Conservation (phyloP, 1,140 invertebrate genomes). For the Diachasmimorpha longicaudata region DNA sequence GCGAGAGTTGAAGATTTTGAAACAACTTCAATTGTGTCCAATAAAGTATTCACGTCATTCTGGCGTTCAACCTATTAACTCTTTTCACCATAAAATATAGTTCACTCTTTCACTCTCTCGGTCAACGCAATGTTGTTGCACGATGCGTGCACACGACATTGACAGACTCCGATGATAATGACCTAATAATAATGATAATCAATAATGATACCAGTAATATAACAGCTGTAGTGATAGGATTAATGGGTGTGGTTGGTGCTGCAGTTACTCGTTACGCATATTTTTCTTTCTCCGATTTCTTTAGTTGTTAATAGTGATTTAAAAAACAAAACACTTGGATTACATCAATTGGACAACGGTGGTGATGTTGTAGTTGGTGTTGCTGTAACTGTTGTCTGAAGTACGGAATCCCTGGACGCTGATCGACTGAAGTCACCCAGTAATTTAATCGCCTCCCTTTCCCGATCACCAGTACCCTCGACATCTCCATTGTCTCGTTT, state of each 20-base stretch:
- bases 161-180: slow-evolving; percentile 29
- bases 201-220: slow-evolving; percentile 33
- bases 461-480: slow-evolving; percentile 49
- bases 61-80: not conserved
- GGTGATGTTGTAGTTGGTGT: slow-evolving; percentile 53
- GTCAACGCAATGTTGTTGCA: slow-evolving; percentile 30
- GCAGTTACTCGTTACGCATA: not conserved
- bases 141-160: slow-evolving; percentile 23
- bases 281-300: not conserved
- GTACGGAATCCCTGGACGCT: slow-evolving; percentile 71
- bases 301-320: not conserved
- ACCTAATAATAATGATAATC: slow-evolving; percentile 30
- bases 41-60: not conserved
- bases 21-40: not conserved
- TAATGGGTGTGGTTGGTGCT: slow-evolving; percentile 29
- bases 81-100: slow-evolving; percentile 4
- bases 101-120: slow-evolving; percentile 10
- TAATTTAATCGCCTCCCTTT: slow-evolving; percentile 72
- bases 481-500: slow-evolving; percentile 28
- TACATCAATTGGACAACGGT: slow-evolving; percentile 50
- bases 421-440: slow-evolving; percentile 72
- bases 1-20: not conserved
- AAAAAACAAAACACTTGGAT: not conserved
- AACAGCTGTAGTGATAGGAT: slow-evolving; percentile 31
- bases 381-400: slow-evolving; percentile 59